phyloP scores from a whole-genome alignment of 2,888 invertebrate genomes.

The Euzophera pinguis region DNA sequence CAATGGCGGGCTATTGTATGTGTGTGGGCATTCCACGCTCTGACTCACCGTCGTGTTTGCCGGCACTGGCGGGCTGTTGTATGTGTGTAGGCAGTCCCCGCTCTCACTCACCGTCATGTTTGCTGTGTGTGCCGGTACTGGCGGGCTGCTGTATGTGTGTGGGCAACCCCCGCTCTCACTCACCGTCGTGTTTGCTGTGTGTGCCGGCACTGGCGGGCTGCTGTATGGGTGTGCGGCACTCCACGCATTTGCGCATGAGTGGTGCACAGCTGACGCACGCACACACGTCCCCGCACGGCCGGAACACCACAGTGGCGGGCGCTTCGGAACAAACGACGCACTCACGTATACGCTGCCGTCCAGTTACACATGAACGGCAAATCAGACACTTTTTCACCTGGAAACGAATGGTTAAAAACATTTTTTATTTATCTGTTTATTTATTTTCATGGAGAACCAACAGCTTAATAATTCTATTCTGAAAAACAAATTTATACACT shows the following conservation, averaged over 20 bases:
- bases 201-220: slow-evolving; percentile 57
- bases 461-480: too few relatives aligned
- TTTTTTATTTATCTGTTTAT: too few relatives aligned
- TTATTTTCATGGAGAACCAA: too few relatives aligned
- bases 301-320: slow-evolving; percentile 94
- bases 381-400: slow-evolving; percentile 96
- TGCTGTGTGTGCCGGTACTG: slow-evolving; percentile 45
- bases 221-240: slow-evolving; percentile 91
- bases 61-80: too few relatives aligned
- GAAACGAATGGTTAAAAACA: not conserved
- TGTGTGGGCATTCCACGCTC: too few relatives aligned
- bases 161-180: too few relatives aligned
- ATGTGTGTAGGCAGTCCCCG: too few relatives aligned
- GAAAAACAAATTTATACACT: too few relatives aligned
- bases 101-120: too few relatives aligned
- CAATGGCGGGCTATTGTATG: too few relatives aligned
- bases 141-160: not conserved
- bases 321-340: slow-evolving; percentile 98
- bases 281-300: slow-evolving; percentile 97
- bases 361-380: slow-evolving; percentile 91
- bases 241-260: slow-evolving; percentile 98
- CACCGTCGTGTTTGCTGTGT: slow-evolving; percentile 13
- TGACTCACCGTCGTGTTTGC: too few relatives aligned
- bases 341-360: slow-evolving; percentile 93
- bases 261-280: slow-evolving; percentile 92